These are phyloP conservation scores for Hemiprocne comata DNA, from an alignment of 2,113 vertebrate species.

Conservation along the genomic window DNA sequence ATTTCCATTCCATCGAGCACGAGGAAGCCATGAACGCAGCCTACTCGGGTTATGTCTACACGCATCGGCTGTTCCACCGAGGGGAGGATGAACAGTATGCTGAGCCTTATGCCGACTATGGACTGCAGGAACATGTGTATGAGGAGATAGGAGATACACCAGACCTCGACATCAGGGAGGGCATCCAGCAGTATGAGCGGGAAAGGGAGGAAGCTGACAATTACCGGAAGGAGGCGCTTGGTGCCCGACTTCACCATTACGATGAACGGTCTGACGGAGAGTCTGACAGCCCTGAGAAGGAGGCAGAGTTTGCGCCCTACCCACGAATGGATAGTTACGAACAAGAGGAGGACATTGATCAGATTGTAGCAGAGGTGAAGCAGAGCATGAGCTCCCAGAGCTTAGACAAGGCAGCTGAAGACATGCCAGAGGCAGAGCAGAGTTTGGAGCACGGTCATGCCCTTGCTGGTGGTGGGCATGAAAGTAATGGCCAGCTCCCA, in stretches of 20 bases:
- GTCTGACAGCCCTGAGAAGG: constrained; percentile 95
- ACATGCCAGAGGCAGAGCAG: constrained; percentile 83
- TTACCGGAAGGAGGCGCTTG: constrained; percentile 90
- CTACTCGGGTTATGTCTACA: constrained; percentile 91
- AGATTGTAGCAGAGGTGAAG: constrained; percentile 86
- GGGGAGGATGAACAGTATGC: constrained; percentile 87
- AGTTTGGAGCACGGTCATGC: constrained; percentile 63
- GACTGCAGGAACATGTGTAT: constrained; percentile 92
- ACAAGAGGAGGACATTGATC: constrained; percentile 92
- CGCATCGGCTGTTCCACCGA: constrained; percentile 79
- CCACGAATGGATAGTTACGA: constrained; percentile 92
- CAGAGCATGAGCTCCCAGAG: constrained; percentile 89
- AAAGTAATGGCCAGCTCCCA: constrained; percentile 63
- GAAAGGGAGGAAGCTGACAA: constrained; percentile 80
- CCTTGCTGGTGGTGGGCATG: constrained; percentile 33
- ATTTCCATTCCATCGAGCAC: constrained; percentile 80
- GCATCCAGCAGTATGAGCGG: constrained; percentile 82
- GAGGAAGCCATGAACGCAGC: constrained; percentile 85
- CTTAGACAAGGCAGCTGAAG: constrained; percentile 77
- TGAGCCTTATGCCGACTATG: constrained; percentile 89
- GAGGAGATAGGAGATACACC: constrained; percentile 90
- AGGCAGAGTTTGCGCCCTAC: constrained; percentile 94
- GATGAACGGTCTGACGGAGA: constrained; percentile 94
- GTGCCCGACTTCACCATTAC: constrained; percentile 93
- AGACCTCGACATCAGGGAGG: constrained; percentile 73